Evolutionary conservation across 2,113 vertebrate genomes (phyloP), one percentile per base, ranked within the genome.

Genomic region (Porphyrio hochstetteri): DNA sequence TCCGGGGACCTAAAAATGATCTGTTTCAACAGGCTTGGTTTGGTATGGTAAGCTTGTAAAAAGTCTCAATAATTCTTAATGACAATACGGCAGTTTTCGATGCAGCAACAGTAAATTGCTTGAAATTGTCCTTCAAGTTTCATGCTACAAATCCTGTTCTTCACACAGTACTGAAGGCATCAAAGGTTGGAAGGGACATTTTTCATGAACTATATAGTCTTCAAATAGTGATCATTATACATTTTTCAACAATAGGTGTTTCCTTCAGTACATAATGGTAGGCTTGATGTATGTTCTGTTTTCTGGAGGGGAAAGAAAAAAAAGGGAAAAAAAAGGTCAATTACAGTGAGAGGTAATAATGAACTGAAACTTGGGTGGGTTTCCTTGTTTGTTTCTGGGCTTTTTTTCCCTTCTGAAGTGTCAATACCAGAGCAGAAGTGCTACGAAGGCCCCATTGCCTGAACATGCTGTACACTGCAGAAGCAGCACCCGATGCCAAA

Each of bases 281-380:
- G 98, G 98, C 82, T 98, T 99, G 97, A 98, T 98, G 95, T 98
- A 98, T 44, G 96, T 93, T 97, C 98, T 96, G 94, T 98, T 98
- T 98, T 98, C 98, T 98, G 93, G 33, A 94, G 86, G 18, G 25
- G 14, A 28, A 79, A 79, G 44, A 46, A 72, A 82, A 89, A n/a
- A 35, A 65, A 16, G 48, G 4, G 48, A 23, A 29, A 50, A 42
- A 44, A 82, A 53, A 82, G 61, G 65, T 93, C 48, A 92, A 33
- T 86, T 52, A 42, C 25, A 56, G 33, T 11, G 68, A 40, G 1
- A 2, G 52, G 33, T 71, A 25, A n/a, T 9, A 82, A 79, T 75
- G 48, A 78, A 44, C 2, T 61, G 28, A 67, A n/a, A 25, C 19
- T 52, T 10, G 6, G 44, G 38, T 28, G 25, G 10, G 9, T 46